Base-by-base conservation (phyloP, 1,140 invertebrate genomes). In the Oryctes rhinoceros region DNA sequence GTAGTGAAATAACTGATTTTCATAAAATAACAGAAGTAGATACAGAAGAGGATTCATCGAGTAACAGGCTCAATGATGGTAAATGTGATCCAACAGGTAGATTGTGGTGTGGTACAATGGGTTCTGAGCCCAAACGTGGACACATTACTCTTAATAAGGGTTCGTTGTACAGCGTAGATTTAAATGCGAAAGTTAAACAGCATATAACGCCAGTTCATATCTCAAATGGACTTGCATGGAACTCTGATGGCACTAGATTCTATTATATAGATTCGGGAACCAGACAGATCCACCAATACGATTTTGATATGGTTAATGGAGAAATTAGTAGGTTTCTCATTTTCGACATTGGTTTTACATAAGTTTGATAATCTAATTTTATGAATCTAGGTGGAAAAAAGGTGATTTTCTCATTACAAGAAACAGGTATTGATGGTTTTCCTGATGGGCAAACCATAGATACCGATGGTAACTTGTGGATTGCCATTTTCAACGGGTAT, bases 391-490 rank as follows among this genome's bases (percentile, higher is more conserved):
- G 67, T 30, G 75, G 49, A n/a, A 62, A 76, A 74, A 47, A 59
- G 48, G 53, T 47, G 44, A 35, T 80, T 9, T 80, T 80, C 35
- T 44, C 67, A 15, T 80, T 80, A 9, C 20, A 35, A 49, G 39
- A 80, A 37, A 13, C 11, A 18, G 18, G 71, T 37, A 76, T 80
- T n/a, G 78, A 81, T 10, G 85, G 91, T 10, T 35, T 89, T 39
- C 91, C 92, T 0, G 93, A 93, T 86, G 93, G 93, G 65, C 93
- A 93, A 92, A 92, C 92, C 1, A 93, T 93, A 80, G 93, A 94
- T 85, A 84, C 84, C 3, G 86, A 91, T 82, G 92, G 90, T 37
- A 92, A 93, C 87, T 85, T 94, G 4, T 94, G 92, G 92, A 86
- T 94, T 39, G 91, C 92, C 7, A 84, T 89, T 79, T 93, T 88